Conservation (phyloP, 2,797 vertebrate genomes). For the Acridotheres tristis region DNA sequence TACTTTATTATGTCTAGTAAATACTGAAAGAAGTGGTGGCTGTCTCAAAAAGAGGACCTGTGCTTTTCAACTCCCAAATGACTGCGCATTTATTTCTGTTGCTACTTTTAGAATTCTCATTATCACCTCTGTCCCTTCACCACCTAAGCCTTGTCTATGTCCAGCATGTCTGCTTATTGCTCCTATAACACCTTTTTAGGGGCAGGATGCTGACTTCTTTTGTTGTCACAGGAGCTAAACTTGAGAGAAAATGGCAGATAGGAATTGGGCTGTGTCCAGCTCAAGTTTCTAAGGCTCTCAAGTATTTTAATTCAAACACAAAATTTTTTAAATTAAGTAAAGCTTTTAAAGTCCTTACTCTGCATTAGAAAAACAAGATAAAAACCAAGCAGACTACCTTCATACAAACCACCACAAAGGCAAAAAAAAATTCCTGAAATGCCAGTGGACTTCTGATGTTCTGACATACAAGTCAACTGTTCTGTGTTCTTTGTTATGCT, state of each 20-base stretch:
- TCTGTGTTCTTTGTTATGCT: background rate
- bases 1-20: background rate
- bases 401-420: background rate
- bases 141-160: background rate
- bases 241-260: background rate
- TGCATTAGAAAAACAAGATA: background rate
- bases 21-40: background rate
- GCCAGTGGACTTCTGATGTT: background rate
- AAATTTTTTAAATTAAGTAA: background rate
- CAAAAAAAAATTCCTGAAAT: background rate
- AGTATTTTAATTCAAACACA: background rate
- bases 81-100: background rate
- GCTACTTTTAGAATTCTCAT: background rate
- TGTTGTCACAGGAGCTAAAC: background rate
- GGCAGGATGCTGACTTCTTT: background rate
- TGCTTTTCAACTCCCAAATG: background rate
- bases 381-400: background rate
- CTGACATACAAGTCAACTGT: fast-evolving
- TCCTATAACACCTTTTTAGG: background rate
- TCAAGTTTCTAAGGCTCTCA: background rate
- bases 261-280: background rate
- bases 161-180: background rate
- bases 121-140: background rate
- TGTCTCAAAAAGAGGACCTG: background rate
- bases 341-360: background rate